phyloP scores from a whole-genome alignment of 2,113 vertebrate species.

The Paedocypris sp. region DNA sequence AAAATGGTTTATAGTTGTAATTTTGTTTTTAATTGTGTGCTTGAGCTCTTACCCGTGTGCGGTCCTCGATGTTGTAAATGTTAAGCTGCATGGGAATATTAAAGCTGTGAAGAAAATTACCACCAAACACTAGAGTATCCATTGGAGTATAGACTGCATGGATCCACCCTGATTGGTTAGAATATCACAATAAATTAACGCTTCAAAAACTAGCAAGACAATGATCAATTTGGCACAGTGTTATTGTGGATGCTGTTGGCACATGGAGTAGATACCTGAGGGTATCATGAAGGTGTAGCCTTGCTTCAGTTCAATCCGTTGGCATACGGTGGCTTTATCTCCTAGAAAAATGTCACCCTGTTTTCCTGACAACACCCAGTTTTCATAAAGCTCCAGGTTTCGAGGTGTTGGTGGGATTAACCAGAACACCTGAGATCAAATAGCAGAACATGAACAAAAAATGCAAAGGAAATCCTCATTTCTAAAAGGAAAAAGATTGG shows the following conservation, averaged over 20 bases:
- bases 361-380: constrained; percentile 97
- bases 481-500: neutral
- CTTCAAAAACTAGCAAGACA: too few species aligned
- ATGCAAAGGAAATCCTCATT: too few species aligned
- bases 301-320: constrained; percentile 89
- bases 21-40: neutral
- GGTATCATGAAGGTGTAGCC: constrained; percentile 97
- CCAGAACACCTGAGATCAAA: constrained; percentile 82
- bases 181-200: too few species aligned
- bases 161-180: constrained; percentile 76
- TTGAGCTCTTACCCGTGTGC: constrained; percentile 73
- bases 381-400: constrained; percentile 96
- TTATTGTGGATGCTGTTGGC: neutral
- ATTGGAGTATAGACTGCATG: constrained; percentile 96
- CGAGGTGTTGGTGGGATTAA: constrained; percentile 90
- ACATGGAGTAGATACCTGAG: constrained; percentile 70
- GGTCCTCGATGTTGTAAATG: constrained; percentile 94
- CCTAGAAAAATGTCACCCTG: constrained; percentile 97
- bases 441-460: neutral
- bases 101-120: constrained; percentile 96
- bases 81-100: constrained; percentile 98
- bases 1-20: neutral
- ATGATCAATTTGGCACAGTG: too few species aligned
- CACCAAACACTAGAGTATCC: constrained; percentile 92
- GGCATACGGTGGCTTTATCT: constrained; percentile 85